phyloP scores from a whole-genome alignment of 2,888 invertebrate species.

The Acrobasis consociella region DNA sequence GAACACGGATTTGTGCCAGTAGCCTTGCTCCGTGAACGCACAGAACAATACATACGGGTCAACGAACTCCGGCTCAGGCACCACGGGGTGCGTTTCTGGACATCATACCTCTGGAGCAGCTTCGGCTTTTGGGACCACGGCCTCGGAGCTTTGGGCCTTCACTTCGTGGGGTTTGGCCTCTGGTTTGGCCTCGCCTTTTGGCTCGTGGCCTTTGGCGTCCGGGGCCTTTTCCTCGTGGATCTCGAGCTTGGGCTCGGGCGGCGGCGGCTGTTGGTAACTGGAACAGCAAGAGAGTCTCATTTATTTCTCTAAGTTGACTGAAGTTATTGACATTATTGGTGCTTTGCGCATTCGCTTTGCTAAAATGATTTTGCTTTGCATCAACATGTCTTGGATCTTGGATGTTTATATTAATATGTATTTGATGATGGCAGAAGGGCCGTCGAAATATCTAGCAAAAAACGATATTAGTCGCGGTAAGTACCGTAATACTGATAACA shows the following conservation, averaged over 20 bases:
- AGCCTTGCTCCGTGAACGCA: constrained; percentile 33
- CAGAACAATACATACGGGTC: constrained; percentile 29
- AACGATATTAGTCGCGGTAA: too few species aligned
- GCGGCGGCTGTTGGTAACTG: constrained; percentile 5
- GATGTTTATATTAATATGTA: too few species aligned
- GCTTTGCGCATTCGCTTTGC: neutral
- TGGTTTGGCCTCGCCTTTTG: neutral
- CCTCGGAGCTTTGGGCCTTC: constrained; percentile 39
- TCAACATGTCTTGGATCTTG: too few species aligned
- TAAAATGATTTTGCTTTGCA: too few species aligned
- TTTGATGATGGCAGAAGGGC: too few species aligned
- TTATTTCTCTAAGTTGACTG: neutral
- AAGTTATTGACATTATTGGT: neutral
- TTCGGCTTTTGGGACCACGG: constrained; percentile 46
- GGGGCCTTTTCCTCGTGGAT: constrained; percentile 7
- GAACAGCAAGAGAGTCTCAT: neutral
- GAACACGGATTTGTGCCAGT: constrained; percentile 31
- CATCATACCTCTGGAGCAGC: constrained; percentile 39
- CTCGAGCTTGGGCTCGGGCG: constrained; percentile 3
- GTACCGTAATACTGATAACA: too few species aligned
- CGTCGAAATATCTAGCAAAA: too few species aligned
- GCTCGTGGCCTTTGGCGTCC: neutral
- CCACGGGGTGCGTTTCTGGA: neutral
- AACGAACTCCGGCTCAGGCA: constrained; percentile 25
- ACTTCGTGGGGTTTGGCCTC: constrained; percentile 32